phyloP scores from a whole-genome alignment of 2,113 vertebrate species.

The Phaethornis superciliosus region DNA sequence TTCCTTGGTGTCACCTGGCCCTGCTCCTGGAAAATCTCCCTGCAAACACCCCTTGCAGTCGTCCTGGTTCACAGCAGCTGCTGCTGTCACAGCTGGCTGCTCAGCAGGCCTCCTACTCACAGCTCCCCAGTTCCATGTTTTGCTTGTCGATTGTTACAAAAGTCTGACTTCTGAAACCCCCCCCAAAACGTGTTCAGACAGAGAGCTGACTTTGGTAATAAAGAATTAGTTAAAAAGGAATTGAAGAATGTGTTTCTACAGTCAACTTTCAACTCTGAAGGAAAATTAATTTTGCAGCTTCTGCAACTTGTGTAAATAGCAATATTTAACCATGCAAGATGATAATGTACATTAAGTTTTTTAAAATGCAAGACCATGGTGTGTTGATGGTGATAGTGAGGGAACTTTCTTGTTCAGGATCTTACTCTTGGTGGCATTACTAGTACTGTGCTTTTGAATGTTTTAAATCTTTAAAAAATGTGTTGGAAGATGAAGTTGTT shows the following conservation, averaged over 20 bases:
- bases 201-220: not conserved
- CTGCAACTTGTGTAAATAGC: not conserved
- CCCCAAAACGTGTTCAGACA: not conserved
- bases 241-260: not conserved
- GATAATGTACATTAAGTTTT: not conserved
- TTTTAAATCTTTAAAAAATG: not conserved
- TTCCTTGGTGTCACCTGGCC: not conserved
- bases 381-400: not conserved
- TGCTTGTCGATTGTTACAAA: fast-evolving
- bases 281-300: not conserved
- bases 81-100: not conserved
- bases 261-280: not conserved
- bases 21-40: too few relatives aligned
- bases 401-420: not conserved
- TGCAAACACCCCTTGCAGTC: not conserved
- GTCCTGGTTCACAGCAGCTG: not conserved
- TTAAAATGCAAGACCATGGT: not conserved
- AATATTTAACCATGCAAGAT: not conserved
- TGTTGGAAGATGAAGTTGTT: not conserved
- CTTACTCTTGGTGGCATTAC: not conserved
- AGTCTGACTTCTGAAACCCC: not conserved
- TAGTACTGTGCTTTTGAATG: constrained; percentile 3
- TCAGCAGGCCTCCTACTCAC: fast-evolving
- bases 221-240: not conserved
- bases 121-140: not conserved